A percentile compares a stretch with the other conserved stretches of the same genome.
phyloP scores from a whole-genome alignment of 2,797 vertebrate genomes.

The Cephalopachus bancanus region DNA sequence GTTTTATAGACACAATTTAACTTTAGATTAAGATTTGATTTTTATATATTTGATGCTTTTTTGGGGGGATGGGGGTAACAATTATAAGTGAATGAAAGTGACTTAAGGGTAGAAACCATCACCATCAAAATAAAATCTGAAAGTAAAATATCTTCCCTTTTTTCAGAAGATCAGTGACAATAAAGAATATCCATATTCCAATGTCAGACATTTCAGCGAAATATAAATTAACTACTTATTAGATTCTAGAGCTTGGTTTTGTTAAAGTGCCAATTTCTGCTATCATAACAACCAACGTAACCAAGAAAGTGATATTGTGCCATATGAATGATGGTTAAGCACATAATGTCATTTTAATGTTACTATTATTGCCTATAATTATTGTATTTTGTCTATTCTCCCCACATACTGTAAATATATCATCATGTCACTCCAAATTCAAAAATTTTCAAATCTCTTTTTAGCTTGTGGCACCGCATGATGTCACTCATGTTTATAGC shows the following conservation, averaged over 20 bases:
- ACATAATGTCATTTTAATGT: neutral
- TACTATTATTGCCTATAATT: neutral
- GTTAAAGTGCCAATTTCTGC: neutral
- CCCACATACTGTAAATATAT: neutral
- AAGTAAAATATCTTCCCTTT: neutral
- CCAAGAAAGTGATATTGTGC: neutral
- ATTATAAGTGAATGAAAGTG: neutral
- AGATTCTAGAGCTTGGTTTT: neutral
- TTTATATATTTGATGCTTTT: neutral
- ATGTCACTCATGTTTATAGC: conserved; percentile 69
- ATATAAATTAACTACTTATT: neutral
- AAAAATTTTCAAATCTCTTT: conserved; percentile 53
- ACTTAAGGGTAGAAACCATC: neutral
- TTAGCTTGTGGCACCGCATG: neutral
- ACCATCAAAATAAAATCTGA: neutral
- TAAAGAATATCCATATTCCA: neutral
- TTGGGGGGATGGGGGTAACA: neutral
- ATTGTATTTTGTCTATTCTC: neutral
- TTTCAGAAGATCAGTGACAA: neutral
- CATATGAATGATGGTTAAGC: neutral
- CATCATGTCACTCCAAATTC: conserved; percentile 14
- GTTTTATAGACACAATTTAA: neutral
- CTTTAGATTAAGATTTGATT: neutral
- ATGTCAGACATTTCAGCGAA: neutral
- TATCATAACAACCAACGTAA: neutral